Base-by-base conservation (phyloP, 2,888 invertebrate genomes). In the Orthosia gracilis region DNA sequence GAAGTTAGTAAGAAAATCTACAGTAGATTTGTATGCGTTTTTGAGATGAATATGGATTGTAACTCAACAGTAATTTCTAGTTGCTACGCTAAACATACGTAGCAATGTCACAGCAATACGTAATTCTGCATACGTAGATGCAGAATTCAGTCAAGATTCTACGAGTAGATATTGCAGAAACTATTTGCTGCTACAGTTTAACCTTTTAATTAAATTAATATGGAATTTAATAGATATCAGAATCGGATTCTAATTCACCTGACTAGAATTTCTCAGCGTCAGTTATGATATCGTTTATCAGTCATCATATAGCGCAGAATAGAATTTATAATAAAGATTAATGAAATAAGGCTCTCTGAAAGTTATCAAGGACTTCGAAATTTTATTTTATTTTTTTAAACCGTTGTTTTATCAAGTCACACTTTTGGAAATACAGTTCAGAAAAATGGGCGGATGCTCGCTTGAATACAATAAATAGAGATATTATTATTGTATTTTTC, bases 401-500 rank as follows among this genome's bases (percentile, higher is more conserved):
- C 73, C 21, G 47, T 73, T 79, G 73, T 76, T 85, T 84, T 72
- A 78, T 75, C 71, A 82, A 76, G 76, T 84, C 61, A 61, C 73
- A 74, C 21, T 54, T 69, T 63, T 72, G 45, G 11, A 69, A 85
- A 69, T 63, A 78, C 50, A 69, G 26, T 18, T 13, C 4, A 15
- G 11, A 4, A 64, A n/a, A 73, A 23, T 69, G 45, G 55, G 21
- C 13, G 18, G n/a, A 4, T 21, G 9, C 40, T 23, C 52, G 64
- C 15, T 47, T 21, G 17, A 12, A 31, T 40, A 11, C 15, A 21
- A 40, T n/a, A 12, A 18, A 18, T 13, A 12, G 12, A 18, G 18
- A 18, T 18, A 12, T 5, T n/a, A 3, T 3, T 3, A 12, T 5
- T 23, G 26, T 26, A 26, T 26, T 26, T 26, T 26, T n/a, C n/a